Evolutionary conservation across 2,888 invertebrate genomes (phyloP), one percentile per base, ranked within the genome.

Genomic region (Psylliodes chrysocephalus): DNA sequence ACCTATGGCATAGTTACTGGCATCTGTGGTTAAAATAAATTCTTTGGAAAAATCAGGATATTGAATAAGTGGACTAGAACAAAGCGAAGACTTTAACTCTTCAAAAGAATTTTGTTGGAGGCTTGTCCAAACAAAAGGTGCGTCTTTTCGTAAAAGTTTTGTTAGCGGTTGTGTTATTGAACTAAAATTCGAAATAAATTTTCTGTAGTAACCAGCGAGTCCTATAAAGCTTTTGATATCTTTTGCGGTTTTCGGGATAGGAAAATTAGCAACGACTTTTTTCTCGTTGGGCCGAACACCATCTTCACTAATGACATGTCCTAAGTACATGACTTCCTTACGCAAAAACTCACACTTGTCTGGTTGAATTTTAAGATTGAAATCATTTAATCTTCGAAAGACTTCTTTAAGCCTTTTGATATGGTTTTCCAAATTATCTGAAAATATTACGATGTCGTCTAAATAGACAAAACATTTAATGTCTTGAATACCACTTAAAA

Each of bases 21-120:
- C 81, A 63, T 81, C 81, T 0, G 80, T 79, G 0, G 73, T 72
- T 7, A 79, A 44, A 12, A 70, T 64, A 63, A 80, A 80, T 6
- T 66, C 52, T 70, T 75, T 70, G 60, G 40, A 49, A 38, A 65
- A 77, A 65, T 79, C 73, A 2, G 78, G 77, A 54, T 75, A 77
- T 65, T 76, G 69, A 5, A 74, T 57, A 12, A 75, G 3, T 14
- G 71, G 69, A n/a, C 61, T 47, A 2, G 47, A 44, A 12, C 44
- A 55, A n/a, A n/a, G n/a, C n/a, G n/a, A 14, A 44, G 22, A 56
- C n/a, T 70, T 71, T n/a, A 73, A 55, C 4, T 25, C 60, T 62
- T 73, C 70, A 28, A 74, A 71, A 7, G 66, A 56, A 15, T 60
- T 25, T 67, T 70, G 62, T 35, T 67, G 67, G 52, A 67, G 33